Base-by-base conservation (phyloP, 1,140 invertebrate species). In the Tetranychus urticae region DNA sequence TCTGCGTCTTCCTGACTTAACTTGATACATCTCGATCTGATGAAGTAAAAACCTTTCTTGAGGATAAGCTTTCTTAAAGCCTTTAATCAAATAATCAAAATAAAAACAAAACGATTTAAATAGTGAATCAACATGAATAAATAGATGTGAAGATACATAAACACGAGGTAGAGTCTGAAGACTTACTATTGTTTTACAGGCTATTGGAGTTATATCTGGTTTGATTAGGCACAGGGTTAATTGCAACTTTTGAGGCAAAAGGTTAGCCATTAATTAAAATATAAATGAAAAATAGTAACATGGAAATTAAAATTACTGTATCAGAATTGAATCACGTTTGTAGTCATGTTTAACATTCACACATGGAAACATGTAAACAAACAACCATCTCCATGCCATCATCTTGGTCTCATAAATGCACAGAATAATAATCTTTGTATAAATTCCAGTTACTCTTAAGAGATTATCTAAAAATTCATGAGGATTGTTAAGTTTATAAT, bases 11-110 rank as follows among this genome's bases (percentile, higher is more conserved):
- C 66, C 56, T 67, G 68, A 55, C 75, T 78, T 61, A 90, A 76
- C 42, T 70, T 71, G 55, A 81, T 73, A 64, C 79, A 72, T 69
- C 80, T 83, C 0, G 80, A 81, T 69, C 76, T 76, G 12, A 91
- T 75, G 61, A 91, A 76, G 68, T 81, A 80, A 68, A 90, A 89
- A 64, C 80, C 78, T 69, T 82, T 80, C 39, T 78, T 72, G 10
- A 80, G 64, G 62, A 91, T 83, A 63, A 81, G 70, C 47, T 81
- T 71, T 66, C 78, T 75, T 59, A 88, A 82, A 64, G 77, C 78
- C 71, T 80, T 42, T 6, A 42, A 42, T 10, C 39, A 42, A 42
- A 42, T 42, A 42, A 65, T 45, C 33, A 56, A n/a, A 33, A 33
- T 1, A 56, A 36, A 56, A 52, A 12, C 5, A 52, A 52, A 52